phyloP scores from a whole-genome alignment of 2,888 invertebrate species.

The Spisula subtruncata region DNA sequence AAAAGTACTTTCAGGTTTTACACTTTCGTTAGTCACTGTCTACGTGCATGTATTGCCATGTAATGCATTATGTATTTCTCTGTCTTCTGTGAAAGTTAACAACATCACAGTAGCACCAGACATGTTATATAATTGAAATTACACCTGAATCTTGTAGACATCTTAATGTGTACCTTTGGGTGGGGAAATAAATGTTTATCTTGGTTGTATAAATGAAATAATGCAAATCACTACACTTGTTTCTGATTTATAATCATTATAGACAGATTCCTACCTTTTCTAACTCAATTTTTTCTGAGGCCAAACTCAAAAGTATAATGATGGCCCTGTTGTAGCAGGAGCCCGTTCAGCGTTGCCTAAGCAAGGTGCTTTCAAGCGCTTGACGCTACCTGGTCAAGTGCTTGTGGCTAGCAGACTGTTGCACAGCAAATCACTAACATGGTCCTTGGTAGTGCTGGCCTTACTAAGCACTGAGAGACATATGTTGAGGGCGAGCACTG shows the following conservation, averaged over 20 bases:
- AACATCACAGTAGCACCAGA: not conserved
- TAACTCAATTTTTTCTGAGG: not conserved
- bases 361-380: too few species aligned
- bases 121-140: not conserved
- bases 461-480: too few species aligned
- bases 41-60: too few species aligned
- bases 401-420: too few species aligned
- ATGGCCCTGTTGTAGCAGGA: too few species aligned
- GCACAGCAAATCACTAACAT: too few species aligned
- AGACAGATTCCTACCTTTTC: not conserved
- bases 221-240: not conserved
- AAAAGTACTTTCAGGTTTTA: not conserved
- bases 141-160: not conserved
- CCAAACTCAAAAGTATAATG: not conserved
- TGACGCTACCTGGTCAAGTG: too few species aligned
- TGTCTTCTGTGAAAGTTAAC: not conserved
- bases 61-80: not conserved
- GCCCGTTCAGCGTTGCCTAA: too few species aligned
- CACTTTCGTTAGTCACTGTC: not conserved
- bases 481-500: too few species aligned
- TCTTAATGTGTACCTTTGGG: not conserved
- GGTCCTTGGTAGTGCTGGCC: too few species aligned
- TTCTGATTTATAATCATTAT: too few species aligned
- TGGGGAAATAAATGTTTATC: slow-evolving; percentile 5
- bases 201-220: not conserved